These are phyloP conservation scores for Zosterops japonicus DNA, from an alignment of 2,113 vertebrate genomes.

Conservation along the genomic window DNA sequence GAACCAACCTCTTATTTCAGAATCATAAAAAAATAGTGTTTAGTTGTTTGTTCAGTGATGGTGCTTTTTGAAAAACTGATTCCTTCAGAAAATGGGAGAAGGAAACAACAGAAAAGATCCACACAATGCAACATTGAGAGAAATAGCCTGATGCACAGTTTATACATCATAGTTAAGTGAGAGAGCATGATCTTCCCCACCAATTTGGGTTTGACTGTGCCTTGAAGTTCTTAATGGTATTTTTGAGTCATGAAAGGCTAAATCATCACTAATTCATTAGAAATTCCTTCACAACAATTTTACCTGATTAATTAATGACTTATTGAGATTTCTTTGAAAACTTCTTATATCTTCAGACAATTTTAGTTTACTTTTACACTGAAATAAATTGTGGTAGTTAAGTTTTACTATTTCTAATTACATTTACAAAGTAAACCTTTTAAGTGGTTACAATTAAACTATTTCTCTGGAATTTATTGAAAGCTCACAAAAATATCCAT, in stretches of 20 bases:
- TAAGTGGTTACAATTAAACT: neutral
- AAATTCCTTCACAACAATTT: neutral
- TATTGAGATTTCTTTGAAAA: neutral
- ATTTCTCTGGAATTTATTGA: neutral
- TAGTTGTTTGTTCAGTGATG: neutral
- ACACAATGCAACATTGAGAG: neutral
- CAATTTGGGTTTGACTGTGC: neutral
- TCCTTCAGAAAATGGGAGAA: neutral
- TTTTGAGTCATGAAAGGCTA: neutral
- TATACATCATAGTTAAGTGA: neutral
- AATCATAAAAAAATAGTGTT: neutral
- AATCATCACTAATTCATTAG: neutral
- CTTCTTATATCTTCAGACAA: neutral
- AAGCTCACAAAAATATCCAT: neutral
- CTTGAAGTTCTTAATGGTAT: neutral
- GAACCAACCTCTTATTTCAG: neutral
- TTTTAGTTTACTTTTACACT: neutral
- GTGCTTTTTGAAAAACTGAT: neutral
- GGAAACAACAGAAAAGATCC: neutral
- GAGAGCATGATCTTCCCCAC: neutral
- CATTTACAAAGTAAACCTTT: neutral
- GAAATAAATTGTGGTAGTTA: neutral
- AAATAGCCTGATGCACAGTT: neutral
- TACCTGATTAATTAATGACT: neutral
- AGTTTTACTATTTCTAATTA: neutral